A percentile compares a stretch with the other conserved stretches of the same genome.
Evolutionary conservation across 2,113 vertebrate species (phyloP).

Genomic region (Rissa tridactyla): DNA sequence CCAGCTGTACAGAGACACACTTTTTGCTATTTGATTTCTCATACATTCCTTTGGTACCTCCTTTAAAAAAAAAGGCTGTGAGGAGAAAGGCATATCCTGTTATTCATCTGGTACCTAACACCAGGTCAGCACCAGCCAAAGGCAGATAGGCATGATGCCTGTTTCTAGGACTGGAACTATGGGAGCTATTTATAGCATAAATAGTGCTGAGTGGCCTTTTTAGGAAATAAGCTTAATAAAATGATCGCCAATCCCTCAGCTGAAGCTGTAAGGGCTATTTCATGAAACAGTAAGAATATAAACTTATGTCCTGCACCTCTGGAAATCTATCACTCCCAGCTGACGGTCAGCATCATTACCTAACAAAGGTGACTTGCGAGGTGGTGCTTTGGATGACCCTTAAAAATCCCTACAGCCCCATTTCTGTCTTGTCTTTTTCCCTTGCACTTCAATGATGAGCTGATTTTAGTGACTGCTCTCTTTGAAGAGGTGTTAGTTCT

Average conservation of each 20-base stretch:
- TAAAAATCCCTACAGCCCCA: not conserved
- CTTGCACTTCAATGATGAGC: not conserved
- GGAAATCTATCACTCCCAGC: not conserved
- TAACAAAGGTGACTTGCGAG: not conserved
- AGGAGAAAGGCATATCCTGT: not conserved
- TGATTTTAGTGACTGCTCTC: slow-evolving; percentile 46
- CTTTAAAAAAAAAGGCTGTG: not conserved
- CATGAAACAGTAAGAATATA: not conserved
- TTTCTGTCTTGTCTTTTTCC: not conserved
- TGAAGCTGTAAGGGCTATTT: not conserved
- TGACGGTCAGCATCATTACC: not conserved
- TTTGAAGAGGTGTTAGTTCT: slow-evolving; percentile 47
- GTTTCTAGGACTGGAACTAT: not conserved
- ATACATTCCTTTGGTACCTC: not conserved
- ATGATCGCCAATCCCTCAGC: not conserved
- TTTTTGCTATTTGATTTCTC: not conserved
- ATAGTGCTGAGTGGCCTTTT: not conserved
- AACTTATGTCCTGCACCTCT: not conserved
- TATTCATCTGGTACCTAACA: not conserved
- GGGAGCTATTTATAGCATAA: not conserved
- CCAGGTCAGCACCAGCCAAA: not conserved
- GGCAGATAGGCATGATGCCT: not conserved
- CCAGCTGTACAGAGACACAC: not conserved
- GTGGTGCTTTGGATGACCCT: not conserved
- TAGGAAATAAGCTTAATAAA: not conserved